These are phyloP conservation scores for Megalurothrips usitatus DNA, from an alignment of 2,888 invertebrate genomes.

Conservation along the genomic window DNA sequence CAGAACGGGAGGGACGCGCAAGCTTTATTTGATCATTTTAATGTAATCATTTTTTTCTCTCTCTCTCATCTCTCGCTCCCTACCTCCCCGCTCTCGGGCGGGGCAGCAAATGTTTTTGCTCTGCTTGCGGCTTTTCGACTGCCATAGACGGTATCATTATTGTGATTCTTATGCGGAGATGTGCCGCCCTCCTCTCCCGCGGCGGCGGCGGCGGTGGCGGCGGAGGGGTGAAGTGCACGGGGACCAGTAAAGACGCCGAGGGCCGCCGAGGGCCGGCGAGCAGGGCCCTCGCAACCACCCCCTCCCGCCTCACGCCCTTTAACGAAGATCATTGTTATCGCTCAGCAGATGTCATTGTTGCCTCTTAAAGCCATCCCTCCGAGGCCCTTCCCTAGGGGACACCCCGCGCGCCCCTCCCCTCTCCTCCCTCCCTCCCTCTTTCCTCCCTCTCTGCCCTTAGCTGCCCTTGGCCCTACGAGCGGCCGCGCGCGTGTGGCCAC, in stretches of 20 bases:
- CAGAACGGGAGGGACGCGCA: too few relatives aligned
- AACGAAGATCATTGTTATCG: slow-evolving; percentile 20
- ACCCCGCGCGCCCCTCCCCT: too few relatives aligned
- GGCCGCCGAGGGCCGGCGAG: background rate
- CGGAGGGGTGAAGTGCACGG: background rate
- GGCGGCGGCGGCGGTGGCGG: background rate
- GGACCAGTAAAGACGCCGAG: background rate
- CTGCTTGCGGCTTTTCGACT: too few relatives aligned
- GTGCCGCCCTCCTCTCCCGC: too few relatives aligned
- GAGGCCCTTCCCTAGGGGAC: background rate
- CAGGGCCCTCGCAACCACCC: background rate
- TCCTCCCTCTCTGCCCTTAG: background rate
- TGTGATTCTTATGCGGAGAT: too few relatives aligned
- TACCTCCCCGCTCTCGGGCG: too few relatives aligned
- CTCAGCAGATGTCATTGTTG: slow-evolving; percentile 21
- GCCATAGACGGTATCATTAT: too few relatives aligned
- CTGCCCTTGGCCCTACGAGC: background rate
- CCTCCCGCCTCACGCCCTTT: slow-evolving; percentile 7
- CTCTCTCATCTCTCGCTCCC: too few relatives aligned
- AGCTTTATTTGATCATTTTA: too few relatives aligned
- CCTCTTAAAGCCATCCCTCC: background rate
- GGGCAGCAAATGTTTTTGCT: too few relatives aligned
- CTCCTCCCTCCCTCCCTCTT: background rate
- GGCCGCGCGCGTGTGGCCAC: background rate
- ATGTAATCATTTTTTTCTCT: too few relatives aligned